Evolutionary conservation across 2,888 invertebrate species (phyloP).

Genomic region (Fragum whitleyi): DNA sequence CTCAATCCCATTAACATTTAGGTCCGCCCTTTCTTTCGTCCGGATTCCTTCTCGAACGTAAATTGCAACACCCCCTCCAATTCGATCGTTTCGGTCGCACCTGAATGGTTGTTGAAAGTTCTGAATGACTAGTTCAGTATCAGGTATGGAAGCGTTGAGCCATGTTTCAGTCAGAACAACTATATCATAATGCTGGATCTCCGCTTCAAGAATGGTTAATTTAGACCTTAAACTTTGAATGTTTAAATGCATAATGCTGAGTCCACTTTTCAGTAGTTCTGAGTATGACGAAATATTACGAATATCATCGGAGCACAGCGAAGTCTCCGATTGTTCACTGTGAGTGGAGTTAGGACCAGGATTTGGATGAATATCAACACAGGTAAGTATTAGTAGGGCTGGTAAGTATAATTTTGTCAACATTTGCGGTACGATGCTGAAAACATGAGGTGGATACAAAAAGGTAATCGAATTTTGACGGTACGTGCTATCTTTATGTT

Average conservation of each 20-base stretch:
- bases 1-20: slow-evolving; percentile 26
- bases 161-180: slow-evolving; percentile 31
- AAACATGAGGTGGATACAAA: neutral
- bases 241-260: slow-evolving; percentile 20
- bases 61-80: slow-evolving; percentile 43
- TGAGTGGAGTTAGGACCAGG: slow-evolving; percentile 6
- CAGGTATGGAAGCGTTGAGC: neutral
- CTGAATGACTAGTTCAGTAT: slow-evolving; percentile 16
- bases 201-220: slow-evolving; percentile 16
- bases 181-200: slow-evolving; percentile 29
- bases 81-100: slow-evolving; percentile 15
- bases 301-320: neutral
- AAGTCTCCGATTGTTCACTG: neutral
- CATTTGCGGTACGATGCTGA: neutral
- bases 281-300: neutral
- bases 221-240: slow-evolving; percentile 9
- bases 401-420: slow-evolving; percentile 4
- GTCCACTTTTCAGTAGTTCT: neutral
- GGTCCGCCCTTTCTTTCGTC: neutral
- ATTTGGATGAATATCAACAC: slow-evolving; percentile 12
- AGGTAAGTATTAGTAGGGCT: neutral
- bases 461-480: neutral
- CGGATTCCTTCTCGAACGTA: slow-evolving; percentile 24
- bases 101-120: slow-evolving; percentile 32
- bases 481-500: neutral